Percentiles rank a stretch among this genome's conserved stretches.
These are phyloP conservation scores for Galaxias olidus DNA, from an alignment of 2,797 vertebrate species.

Conservation along the genomic window DNA sequence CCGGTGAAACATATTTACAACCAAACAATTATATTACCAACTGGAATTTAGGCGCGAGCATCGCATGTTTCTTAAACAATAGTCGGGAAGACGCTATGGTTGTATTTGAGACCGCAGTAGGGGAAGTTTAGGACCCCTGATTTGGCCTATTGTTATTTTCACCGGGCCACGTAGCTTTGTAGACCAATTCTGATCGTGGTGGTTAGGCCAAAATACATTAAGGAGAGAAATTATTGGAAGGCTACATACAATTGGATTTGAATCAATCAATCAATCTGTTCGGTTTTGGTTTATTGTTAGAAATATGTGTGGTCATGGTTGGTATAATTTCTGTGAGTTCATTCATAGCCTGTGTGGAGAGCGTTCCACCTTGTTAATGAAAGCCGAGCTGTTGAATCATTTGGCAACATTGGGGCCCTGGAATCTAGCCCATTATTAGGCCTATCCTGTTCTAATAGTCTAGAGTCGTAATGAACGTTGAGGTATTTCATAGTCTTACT, in stretches of 20 bases:
- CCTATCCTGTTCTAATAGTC: background rate
- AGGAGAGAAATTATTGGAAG: background rate
- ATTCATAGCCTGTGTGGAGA: slow-evolving; percentile 33
- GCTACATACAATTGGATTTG: background rate
- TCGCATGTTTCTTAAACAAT: slow-evolving; percentile 63
- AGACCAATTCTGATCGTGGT: slow-evolving; percentile 12
- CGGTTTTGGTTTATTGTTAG: background rate
- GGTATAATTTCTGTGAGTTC: slow-evolving; percentile 45
- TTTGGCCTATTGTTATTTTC: slow-evolving; percentile 50
- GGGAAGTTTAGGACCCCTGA: slow-evolving; percentile 57
- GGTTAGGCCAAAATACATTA: background rate
- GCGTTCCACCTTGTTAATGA: slow-evolving; percentile 19
- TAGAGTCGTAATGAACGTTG: background rate
- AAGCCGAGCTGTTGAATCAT: slow-evolving; percentile 26
- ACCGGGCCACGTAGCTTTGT: slow-evolving; percentile 50
- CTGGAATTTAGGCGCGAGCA: slow-evolving; percentile 19
- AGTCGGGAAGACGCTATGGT: slow-evolving; percentile 61
- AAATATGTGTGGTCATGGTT: background rate
- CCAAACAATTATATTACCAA: background rate
- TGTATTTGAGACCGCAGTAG: slow-evolving; percentile 30
- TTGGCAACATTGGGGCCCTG: slow-evolving; percentile 49
- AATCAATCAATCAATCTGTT: background rate
- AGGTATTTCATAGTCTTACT: no score
- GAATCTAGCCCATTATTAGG: slow-evolving; percentile 64
- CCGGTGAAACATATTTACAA: slow-evolving; percentile 2